Base-by-base conservation (phyloP, 2,888 invertebrate species). In the Nomada ruficornis region DNA sequence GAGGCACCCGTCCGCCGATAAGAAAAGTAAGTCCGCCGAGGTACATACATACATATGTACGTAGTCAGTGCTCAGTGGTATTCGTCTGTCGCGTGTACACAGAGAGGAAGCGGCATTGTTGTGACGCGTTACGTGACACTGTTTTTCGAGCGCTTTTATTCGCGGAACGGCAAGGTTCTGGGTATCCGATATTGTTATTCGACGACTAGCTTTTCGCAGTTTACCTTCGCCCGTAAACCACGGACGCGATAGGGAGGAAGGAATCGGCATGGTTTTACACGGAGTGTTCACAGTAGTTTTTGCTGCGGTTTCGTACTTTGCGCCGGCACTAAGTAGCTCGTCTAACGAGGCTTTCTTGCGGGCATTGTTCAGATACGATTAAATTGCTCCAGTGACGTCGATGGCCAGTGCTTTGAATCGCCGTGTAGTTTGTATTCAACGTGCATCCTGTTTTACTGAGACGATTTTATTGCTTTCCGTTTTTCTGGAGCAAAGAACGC, bases 61-160 rank as follows among this genome's bases (percentile, higher is more conserved):
- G 36, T 36, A 36, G 36, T 36, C 36, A 36, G 36, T 36, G 11
- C 44, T 50, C 10, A 54, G 13, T 2, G 20, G 15, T 18, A 26
- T 36, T 70, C n/a, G 23, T 23, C 42, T 67, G 4, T 26, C 50
- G 20, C 26, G 67, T 67, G 62, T 15, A 67, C 42, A 42, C 63
- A 11, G 10, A 13, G 42, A 50, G 10, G 10, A 11, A 18, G 23
- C 13, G 63, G 67, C 50, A 68, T 63, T 77, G 64, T 65, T 60
- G 69, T 59, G 62, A 67, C 78, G 54, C 74, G 75, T 79, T 75
- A 64, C 69, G 76, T 65, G 75, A 75, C 68, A 62, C 52, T 75
- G 78, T 57, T 79, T 78, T 78, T 78, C 67, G n/a, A 26, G 26
- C 36, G 23, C 23, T 42, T 68, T 15, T n/a, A 63, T 50, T 68